Percentiles rank a stretch among this genome's conserved stretches.
These are phyloP conservation scores for Drosophila atripex DNA, from an alignment of 2,888 invertebrate species.

Conservation along the genomic window DNA sequence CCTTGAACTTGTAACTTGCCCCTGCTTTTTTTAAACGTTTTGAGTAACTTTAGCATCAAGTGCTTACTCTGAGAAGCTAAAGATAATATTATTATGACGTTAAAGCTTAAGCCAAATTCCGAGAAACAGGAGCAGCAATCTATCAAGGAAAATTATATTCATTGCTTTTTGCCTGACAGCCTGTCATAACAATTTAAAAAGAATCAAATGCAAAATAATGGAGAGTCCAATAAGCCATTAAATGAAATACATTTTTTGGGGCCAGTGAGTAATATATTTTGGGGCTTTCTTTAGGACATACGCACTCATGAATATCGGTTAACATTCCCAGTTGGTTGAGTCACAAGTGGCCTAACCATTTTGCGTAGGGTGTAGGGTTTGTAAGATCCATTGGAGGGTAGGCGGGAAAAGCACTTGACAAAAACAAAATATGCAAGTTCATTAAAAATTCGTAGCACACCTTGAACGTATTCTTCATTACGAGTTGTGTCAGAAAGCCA, in stretches of 20 bases:
- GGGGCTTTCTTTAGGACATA: conserved; percentile 4
- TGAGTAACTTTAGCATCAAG: conserved; percentile 31
- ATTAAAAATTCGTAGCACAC: conserved; percentile 36
- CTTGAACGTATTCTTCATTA: conserved; percentile 49
- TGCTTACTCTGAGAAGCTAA: conserved; percentile 25
- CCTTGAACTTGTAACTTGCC: conserved; percentile 63
- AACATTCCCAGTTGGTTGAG: conserved; percentile 21
- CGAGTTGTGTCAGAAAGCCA: conserved; percentile 13
- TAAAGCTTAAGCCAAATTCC: background rate
- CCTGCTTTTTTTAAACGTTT: conserved; percentile 24
- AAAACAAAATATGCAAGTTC: background rate
- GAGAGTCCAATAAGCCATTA: conserved; percentile 23
- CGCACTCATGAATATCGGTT: conserved; percentile 11
- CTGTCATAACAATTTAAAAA: conserved; percentile 54
- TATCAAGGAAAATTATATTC: conserved; percentile 17
- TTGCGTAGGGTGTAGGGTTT: conserved; percentile 17
- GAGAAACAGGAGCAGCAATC: conserved; percentile 11
- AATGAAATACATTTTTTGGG: conserved; percentile 37
- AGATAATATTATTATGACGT: background rate
- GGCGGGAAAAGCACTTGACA: background rate
- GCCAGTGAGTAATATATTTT: conserved; percentile 35
- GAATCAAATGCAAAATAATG: conserved; percentile 23
- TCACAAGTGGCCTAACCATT: conserved; percentile 32
- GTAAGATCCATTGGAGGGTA: conserved; percentile 23
- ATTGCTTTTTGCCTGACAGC: conserved; percentile 20